These are phyloP conservation scores for Hozukius guyotensis DNA, from an alignment of 2,797 vertebrate species.

Conservation along the genomic window DNA sequence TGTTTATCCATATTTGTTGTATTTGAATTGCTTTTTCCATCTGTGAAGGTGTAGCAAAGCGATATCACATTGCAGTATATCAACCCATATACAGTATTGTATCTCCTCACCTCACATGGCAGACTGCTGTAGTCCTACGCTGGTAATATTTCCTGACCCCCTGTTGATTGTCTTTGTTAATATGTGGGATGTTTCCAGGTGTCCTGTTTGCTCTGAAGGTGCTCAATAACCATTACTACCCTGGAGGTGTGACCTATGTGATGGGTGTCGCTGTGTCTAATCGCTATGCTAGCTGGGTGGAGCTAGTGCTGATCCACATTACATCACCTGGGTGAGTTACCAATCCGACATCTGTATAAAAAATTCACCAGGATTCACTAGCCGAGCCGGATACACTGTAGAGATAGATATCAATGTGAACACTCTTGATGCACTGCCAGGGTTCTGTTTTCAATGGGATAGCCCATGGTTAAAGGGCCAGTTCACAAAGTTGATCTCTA, in stretches of 20 bases:
- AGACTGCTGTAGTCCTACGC: background rate
- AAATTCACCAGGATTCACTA: background rate
- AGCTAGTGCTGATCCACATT: constrained; percentile 92
- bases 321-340: constrained; percentile 89
- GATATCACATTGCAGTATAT: background rate
- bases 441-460: background rate
- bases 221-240: constrained; percentile 90
- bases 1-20: too few relatives aligned
- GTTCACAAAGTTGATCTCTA: background rate
- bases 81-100: background rate
- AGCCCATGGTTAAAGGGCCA: background rate
- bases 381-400: background rate
- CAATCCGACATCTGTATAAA: background rate
- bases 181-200: constrained; percentile 79
- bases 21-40: background rate
- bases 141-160: background rate
- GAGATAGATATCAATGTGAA: background rate
- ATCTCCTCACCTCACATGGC: background rate
- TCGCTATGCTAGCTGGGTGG: constrained; percentile 91
- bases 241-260: constrained; percentile 85
- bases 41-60: background rate
- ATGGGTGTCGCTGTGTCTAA: constrained; percentile 87
- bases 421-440: background rate
- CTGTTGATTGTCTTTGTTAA: background rate
- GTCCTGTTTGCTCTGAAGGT: constrained; percentile 97